Base-by-base conservation (phyloP, 2,888 invertebrate species). In the Trachelus stipa region DNA sequence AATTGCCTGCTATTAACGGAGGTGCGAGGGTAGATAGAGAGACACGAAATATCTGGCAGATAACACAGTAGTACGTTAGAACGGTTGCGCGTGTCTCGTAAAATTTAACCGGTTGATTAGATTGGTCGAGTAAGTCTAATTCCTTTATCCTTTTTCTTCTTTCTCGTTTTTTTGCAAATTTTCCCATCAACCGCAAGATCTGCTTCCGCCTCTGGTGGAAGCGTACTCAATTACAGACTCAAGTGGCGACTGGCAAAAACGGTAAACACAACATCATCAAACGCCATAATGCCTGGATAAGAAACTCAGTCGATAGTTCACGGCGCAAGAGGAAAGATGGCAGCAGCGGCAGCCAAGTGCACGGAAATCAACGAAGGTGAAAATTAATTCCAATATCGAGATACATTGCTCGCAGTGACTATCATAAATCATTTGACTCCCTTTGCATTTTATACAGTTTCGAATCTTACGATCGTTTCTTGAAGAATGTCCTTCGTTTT, bases 1-100 rank as follows among this genome's bases (percentile, higher is more conserved):
- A 85, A 86, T 86, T 86, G 85, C 83, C 85, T 85, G 86, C 85
- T 86, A 86, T 85, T 86, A 86, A 86, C 85, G 83, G 83, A 81
- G 80, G 84, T 79, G 81, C 84, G 78, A 84, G 82, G 83, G 81
- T 80, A 81, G 83, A 85, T 82, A 84, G 83, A 84, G 56, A 40
- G 81, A 81, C 79, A 77, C 81, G 82, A 83, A 79, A 84, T 84
- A 85, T 83, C 82, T 81, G 74, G 74, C 78, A 82, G 78, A 85
- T 84, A 84, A 84, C 83, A 80, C 79, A 81, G 79, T 79, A 85
- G 80, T 85, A 83, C 80, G 77, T 77, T 79, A 80, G 81, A 83
- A 83, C 80, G 68, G 74, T 77, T 71, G 33, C 71, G 71, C 71
- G 71, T 71, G 71, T 6, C 33, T 71, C 71, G 71, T 34, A 34